Evolutionary conservation across 2,888 invertebrate genomes (phyloP).

Genomic region (Drosophila testacea): DNA sequence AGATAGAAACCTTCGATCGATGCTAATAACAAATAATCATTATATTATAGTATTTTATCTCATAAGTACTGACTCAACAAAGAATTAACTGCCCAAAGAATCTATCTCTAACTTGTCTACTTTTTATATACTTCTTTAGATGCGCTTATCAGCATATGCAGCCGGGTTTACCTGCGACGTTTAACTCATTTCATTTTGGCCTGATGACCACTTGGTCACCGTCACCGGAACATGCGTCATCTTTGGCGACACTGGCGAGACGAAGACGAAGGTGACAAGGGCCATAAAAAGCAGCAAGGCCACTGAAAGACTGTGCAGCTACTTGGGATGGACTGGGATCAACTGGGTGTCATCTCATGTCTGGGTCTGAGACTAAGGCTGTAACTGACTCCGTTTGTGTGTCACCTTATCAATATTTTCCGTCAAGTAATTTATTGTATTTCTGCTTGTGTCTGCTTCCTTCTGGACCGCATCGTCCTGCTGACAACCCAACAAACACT

Average conservation of each 20-base stretch:
- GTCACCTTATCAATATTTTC: constrained; percentile 83
- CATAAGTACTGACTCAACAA: background rate
- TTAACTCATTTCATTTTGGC: constrained; percentile 77
- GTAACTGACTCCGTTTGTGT: constrained; percentile 45
- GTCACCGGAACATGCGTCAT: constrained; percentile 71
- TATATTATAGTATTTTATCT: no score
- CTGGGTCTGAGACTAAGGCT: constrained; percentile 24
- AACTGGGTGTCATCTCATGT: constrained; percentile 70
- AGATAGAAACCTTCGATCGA: no score
- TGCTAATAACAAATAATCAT: no score
- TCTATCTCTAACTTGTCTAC: constrained; percentile 1
- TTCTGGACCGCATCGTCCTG: constrained; percentile 52
- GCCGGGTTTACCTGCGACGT: constrained; percentile 65
- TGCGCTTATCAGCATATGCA: constrained; percentile 55
- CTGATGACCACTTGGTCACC: constrained; percentile 27
- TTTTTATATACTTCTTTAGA: background rate
- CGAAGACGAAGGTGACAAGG: constrained; percentile 34
- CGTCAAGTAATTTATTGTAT: constrained; percentile 83
- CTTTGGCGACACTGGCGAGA: constrained; percentile 71
- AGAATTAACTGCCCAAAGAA: background rate
- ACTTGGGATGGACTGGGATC: constrained; percentile 56
- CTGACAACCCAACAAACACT: constrained; percentile 20
- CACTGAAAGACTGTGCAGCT: constrained; percentile 20
- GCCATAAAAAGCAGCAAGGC: constrained; percentile 61
- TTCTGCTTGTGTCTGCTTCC: constrained; percentile 69